Base-by-base conservation (phyloP, 30 jellyfish, hydroid and myxozoan genomes). In the Aurelia sp. region DNA sequence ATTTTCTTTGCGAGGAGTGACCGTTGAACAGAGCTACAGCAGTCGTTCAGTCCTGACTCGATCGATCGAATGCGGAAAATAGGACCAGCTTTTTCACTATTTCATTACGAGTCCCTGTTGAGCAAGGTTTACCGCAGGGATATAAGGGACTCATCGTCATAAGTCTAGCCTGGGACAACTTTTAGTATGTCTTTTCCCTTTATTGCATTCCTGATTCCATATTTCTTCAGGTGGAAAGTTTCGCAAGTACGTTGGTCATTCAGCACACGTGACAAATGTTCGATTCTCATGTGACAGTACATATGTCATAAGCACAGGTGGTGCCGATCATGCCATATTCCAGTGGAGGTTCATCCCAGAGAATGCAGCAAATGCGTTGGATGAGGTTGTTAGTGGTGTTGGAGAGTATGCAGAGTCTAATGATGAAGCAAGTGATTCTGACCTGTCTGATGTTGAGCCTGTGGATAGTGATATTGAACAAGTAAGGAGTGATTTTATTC, bases 401-500 rank as follows among this genome's bases (percentile, higher is more conserved):
- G 97, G 90, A 17, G 96, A 77, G 9, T 78, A 79, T 21, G 72
- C 69, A 21, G 99, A 88, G 27, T 84, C 97, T 4, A 52, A 48
- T 80, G 99, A 94, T 67, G 99, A 94, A 93, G 97, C 92, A 2
- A 93, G 97, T 71, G 97, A 93, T 93, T 93, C 98, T 21, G 98
- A 93, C 76, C 58, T 93, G 62, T 93, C 98, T 24, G 99, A 94
- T 84, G 97, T 88, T 20, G 97, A 94, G 63, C 97, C 97, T 44
- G 86, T 88, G 4, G 99, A 94, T 60, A 94, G 97, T 88, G 97
- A 94, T 69, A 88, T 88, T 69, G 99, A 94, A 51, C 97, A 89
- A 91, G 99, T 94, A 48, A 60, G 55, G 55, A 13, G 2, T 44
- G 55, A 44, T 44, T 44, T 44, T 44, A 44, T 44, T 44, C 55